phyloP scores from a whole-genome alignment of 2,888 invertebrate species.

The Phorcus lineatus region DNA sequence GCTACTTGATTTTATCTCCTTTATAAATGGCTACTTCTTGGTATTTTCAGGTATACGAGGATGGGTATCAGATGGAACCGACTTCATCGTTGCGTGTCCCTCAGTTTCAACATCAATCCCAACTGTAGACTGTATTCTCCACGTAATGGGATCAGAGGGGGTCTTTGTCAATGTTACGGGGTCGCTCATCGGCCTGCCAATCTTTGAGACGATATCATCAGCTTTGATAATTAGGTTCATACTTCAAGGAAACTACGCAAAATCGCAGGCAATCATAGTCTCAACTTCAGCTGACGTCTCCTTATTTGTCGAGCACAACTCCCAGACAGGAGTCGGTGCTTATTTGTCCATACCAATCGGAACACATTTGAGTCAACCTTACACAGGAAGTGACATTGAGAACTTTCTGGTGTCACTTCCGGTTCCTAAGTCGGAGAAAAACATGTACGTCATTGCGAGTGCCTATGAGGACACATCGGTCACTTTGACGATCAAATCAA shows the following conservation, averaged over 20 bases:
- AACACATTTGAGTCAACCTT: not conserved
- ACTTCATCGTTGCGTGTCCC: not conserved
- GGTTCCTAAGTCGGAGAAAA: not conserved
- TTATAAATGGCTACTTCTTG: not conserved
- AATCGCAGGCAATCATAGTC: not conserved
- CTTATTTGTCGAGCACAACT: not conserved
- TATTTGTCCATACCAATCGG: not conserved
- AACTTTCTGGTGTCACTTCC: not conserved
- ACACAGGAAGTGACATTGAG: not conserved
- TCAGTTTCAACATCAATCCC: not conserved
- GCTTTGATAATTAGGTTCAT: not conserved
- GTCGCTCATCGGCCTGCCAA: not conserved
- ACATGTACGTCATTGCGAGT: not conserved
- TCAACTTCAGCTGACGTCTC: not conserved
- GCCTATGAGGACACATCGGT: not conserved
- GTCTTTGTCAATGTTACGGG: not conserved
- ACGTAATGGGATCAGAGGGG: not conserved
- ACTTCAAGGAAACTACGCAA: not conserved
- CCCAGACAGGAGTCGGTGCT: not conserved
- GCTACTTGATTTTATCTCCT: no score
- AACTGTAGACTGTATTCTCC: not conserved
- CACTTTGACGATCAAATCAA: not conserved
- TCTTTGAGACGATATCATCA: not conserved
- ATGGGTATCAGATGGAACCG: not conserved
- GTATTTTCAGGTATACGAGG: not conserved